Base-by-base conservation (phyloP, 1,140 invertebrate genomes). In the Brevipalpus yothersi region DNA sequence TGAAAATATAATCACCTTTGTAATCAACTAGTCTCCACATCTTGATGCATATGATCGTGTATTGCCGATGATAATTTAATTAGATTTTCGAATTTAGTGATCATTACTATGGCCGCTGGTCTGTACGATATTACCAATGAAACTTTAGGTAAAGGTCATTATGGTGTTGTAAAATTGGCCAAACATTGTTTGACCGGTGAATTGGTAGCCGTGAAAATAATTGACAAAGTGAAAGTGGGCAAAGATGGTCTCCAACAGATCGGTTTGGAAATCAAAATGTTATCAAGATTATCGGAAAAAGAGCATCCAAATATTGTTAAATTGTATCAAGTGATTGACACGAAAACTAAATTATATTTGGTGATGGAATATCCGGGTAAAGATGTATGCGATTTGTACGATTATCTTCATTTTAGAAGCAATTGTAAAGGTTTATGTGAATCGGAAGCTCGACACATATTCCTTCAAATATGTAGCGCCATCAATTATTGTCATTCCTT, bases 311-410 rank as follows among this genome's bases (percentile, higher is more conserved):
- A 99, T 75, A 92, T 99, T 23, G 93, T 99, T 15, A 77, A 93
- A 55, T 74, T 99, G 10, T 99, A 98, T 72, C 92, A 99, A 78
- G 77, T 80, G 43, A 98, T 99, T 68, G 95, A 99, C 73, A 99
- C 94, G 19, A 86, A 88, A 68, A 90, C 87, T 59, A 92, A 93
- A 74, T 74, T 93, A 61, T 92, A 91, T 73, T 77, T 68, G 11
- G 62, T 63, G 11, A 63, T 63, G 62, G 60, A 63, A 62, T 63
- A 61, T 62, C 58, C 31, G 59, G 62, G 62, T 47, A 17, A 89
- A n/a, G 92, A 98, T 77, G 94, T 91, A 42, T 90, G 93, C 31
- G 94, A 99, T 76, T 80, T 99, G 66, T 98, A 96, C 73, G 93
- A 98, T 75, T 95, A 95, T 71, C 98, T 99, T 67, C 93, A 96